Evolutionary conservation across 35 echinoderm and acorn worm species (phyloP).

Genomic region (Diadema setosum): DNA sequence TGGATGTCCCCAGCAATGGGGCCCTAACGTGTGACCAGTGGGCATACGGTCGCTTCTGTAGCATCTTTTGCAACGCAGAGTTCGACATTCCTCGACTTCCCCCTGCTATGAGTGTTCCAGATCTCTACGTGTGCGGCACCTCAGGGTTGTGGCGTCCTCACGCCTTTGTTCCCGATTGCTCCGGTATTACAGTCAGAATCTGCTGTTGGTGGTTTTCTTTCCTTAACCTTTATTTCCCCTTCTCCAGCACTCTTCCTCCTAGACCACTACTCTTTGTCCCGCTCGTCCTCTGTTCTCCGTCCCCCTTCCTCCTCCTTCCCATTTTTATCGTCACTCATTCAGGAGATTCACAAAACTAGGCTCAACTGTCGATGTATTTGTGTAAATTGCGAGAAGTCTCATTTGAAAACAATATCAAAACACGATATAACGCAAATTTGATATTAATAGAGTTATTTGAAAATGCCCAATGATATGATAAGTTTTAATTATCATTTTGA

Average conservation of each 20-base stretch:
- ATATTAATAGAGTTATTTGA: too few relatives aligned
- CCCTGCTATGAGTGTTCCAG: neutral
- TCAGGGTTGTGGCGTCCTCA: neutral
- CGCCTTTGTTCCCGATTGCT: neutral
- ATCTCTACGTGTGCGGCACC: neutral
- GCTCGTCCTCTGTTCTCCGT: neutral
- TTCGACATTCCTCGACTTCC: constrained; percentile 32
- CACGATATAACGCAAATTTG: too few relatives aligned
- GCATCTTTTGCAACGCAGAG: constrained; percentile 31
- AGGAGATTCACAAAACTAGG: neutral
- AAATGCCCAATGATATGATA: too few relatives aligned
- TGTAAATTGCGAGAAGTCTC: too few relatives aligned
- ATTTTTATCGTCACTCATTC: neutral
- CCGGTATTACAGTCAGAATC: neutral
- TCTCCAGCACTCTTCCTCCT: neutral
- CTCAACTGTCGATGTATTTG: neutral
- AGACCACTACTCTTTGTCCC: neutral
- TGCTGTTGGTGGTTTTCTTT: neutral
- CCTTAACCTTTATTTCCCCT: neutral
- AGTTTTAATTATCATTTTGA: too few relatives aligned
- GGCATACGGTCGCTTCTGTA: constrained; percentile 44
- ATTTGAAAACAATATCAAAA: too few relatives aligned
- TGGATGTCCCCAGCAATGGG: constrained; percentile 23
- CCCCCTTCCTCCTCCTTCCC: neutral
- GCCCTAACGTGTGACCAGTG: constrained; percentile 48